Evolutionary conservation across 2,797 vertebrate genomes (phyloP).

Genomic region (Sylvia borin): DNA sequence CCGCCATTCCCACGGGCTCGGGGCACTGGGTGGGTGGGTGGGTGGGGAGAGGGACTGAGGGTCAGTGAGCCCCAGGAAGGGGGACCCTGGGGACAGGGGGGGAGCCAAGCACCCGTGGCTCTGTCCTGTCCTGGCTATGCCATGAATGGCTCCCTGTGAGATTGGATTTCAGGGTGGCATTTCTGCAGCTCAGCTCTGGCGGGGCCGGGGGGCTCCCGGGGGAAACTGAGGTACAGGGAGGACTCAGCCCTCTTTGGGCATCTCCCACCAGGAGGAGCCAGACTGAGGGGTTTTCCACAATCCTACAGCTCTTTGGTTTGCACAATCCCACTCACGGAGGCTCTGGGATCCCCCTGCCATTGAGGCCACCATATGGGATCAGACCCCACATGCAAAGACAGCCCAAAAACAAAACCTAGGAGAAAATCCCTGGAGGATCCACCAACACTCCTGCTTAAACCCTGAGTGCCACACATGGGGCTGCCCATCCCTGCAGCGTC

Average conservation of each 20-base stretch:
- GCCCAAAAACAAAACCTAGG: not conserved
- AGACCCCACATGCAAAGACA: too few relatives aligned
- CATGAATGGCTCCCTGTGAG: not conserved
- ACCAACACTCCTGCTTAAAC: not conserved
- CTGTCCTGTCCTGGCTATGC: not conserved
- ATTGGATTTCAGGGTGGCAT: conserved; percentile 54
- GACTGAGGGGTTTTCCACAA: not conserved
- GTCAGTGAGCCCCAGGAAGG: not conserved
- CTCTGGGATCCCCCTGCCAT: not conserved
- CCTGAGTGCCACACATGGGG: rapidly evolving
- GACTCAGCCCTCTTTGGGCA: not conserved
- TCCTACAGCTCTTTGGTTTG: not conserved
- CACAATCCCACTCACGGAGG: not conserved
- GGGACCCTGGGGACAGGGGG: not conserved
- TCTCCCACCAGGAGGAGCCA: not conserved
- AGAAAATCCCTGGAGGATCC: not conserved
- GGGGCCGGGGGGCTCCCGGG: not conserved
- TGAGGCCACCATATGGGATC: not conserved
- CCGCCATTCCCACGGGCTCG: not conserved
- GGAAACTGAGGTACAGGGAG: not conserved
- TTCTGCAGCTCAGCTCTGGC: not conserved
- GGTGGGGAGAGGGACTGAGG: not conserved
- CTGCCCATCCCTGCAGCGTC: not conserved
- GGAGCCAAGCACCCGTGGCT: not conserved
- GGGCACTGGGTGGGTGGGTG: not conserved